Percentiles rank a stretch among this genome's conserved stretches.
Evolutionary conservation across 2,888 invertebrate genomes (phyloP).

Genomic region (Epirrita christyi): DNA sequence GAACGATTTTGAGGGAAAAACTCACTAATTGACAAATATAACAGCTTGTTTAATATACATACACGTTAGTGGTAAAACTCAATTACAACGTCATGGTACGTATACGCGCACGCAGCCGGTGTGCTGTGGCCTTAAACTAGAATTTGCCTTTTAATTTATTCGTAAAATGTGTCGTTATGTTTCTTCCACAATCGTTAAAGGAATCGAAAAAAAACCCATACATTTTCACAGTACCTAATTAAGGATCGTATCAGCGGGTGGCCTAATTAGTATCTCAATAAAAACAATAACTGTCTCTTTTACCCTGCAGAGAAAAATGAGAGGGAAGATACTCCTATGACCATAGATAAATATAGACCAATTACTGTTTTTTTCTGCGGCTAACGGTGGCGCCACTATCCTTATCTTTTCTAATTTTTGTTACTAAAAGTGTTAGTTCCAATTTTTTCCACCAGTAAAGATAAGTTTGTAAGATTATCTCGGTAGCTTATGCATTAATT

Average conservation of each 20-base stretch:
- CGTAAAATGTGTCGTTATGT: conserved; percentile 19
- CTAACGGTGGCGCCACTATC: conserved; percentile 16
- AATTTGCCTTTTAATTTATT: too few relatives aligned
- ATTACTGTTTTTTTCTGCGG: conserved; percentile 4
- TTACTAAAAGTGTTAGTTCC: conserved; percentile 1
- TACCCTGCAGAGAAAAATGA: neutral
- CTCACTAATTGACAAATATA: too few relatives aligned
- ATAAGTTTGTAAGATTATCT: conserved; percentile 12
- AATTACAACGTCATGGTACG: too few relatives aligned
- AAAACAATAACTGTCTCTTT: conserved; percentile 21
- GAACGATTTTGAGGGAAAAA: too few relatives aligned
- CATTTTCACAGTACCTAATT: conserved; percentile 21
- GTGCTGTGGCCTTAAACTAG: too few relatives aligned
- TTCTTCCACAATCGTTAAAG: conserved; percentile 33
- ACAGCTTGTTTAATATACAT: too few relatives aligned
- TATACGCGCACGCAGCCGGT: too few relatives aligned
- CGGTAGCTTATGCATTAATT: conserved; percentile 47
- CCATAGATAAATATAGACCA: neutral
- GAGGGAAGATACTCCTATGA: neutral
- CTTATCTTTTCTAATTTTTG: conserved; percentile 1
- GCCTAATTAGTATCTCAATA: conserved; percentile 58
- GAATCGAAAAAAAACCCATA: conserved; percentile 9
- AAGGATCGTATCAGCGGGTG: conserved; percentile 53
- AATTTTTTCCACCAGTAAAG: neutral
- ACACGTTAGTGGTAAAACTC: too few relatives aligned